A percentile compares a stretch with the other conserved stretches of the same genome.
These are phyloP conservation scores for Autographa gamma DNA, from an alignment of 2,888 invertebrate genomes.

Conservation along the genomic window DNA sequence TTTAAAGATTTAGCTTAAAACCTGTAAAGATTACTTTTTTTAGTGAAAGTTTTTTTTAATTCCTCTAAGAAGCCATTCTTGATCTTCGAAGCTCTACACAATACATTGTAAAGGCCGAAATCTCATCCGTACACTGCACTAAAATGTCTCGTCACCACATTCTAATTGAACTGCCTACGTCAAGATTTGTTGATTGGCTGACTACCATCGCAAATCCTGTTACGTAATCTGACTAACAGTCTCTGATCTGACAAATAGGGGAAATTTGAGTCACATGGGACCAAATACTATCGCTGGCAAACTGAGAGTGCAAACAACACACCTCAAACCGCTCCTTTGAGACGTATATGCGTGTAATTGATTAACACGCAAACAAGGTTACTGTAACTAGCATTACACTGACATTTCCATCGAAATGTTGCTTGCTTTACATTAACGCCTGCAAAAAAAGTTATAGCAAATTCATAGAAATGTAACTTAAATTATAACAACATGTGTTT, in stretches of 20 bases:
- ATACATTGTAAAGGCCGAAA: no score
- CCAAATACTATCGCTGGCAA: background rate
- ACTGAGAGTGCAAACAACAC: background rate
- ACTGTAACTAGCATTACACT: background rate
- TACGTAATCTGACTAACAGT: background rate
- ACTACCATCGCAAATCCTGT: background rate
- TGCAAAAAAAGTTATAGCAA: background rate
- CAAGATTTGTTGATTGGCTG: background rate
- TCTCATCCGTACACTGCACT: background rate
- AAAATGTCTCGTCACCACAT: background rate
- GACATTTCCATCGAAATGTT: background rate
- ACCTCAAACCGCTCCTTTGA: background rate
- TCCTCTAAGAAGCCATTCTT: no score
- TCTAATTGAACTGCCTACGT: constrained; percentile 3
- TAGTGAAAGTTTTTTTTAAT: no score
- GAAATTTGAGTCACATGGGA: background rate
- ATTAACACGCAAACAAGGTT: constrained; percentile 6
- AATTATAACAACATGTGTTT: background rate
- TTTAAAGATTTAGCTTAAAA: no score
- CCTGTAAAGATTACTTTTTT: no score
- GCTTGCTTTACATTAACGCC: background rate
- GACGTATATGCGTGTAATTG: background rate
- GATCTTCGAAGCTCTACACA: no score
- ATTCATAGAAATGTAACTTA: background rate
- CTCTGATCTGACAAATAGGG: background rate